A percentile compares a stretch with the other conserved stretches of the same genome.
These are phyloP conservation scores for Trissolcus japonicus DNA, from an alignment of 2,888 invertebrate genomes.

Conservation along the genomic window DNA sequence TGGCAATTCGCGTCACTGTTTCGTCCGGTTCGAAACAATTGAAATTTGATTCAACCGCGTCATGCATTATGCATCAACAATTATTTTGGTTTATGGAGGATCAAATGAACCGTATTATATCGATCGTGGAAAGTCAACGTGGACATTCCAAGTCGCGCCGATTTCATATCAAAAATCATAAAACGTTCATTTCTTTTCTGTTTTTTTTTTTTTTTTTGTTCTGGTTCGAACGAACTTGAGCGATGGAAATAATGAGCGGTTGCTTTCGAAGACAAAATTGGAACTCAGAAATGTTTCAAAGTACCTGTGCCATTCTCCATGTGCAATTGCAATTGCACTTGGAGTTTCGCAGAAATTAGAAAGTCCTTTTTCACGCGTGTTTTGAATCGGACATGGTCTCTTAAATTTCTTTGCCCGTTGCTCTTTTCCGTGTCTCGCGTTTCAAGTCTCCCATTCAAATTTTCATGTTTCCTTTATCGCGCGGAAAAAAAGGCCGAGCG, in stretches of 20 bases:
- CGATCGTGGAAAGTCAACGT: too few relatives aligned
- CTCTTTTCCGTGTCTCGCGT: constrained; percentile 22
- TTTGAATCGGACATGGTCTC: constrained; percentile 16
- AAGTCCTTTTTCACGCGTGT: constrained; percentile 25
- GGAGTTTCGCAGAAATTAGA: constrained; percentile 33
- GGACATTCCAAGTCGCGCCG: too few relatives aligned
- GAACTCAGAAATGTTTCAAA: too few relatives aligned
- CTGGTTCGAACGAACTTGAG: not conserved
- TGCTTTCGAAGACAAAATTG: too few relatives aligned
- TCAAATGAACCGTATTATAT: not conserved
- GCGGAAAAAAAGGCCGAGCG: constrained; percentile 15
- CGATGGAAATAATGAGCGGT: not conserved
- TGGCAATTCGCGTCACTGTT: constrained; percentile 20
- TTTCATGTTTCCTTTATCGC: constrained; percentile 26
- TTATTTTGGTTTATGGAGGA: not conserved
- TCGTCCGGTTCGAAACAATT: constrained; percentile 3
- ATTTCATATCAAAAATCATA: too few relatives aligned
- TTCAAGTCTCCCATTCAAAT: constrained; percentile 19
- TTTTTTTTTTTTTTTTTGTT: too few relatives aligned
- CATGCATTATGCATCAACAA: not conserved
- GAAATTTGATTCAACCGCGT: not conserved
- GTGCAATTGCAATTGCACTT: constrained; percentile 5
- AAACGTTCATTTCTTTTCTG: too few relatives aligned
- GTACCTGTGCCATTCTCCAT: too few relatives aligned
- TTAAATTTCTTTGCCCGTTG: constrained; percentile 34